phyloP scores from a whole-genome alignment of 2,888 invertebrate species.

The Pherbina coryleti region DNA sequence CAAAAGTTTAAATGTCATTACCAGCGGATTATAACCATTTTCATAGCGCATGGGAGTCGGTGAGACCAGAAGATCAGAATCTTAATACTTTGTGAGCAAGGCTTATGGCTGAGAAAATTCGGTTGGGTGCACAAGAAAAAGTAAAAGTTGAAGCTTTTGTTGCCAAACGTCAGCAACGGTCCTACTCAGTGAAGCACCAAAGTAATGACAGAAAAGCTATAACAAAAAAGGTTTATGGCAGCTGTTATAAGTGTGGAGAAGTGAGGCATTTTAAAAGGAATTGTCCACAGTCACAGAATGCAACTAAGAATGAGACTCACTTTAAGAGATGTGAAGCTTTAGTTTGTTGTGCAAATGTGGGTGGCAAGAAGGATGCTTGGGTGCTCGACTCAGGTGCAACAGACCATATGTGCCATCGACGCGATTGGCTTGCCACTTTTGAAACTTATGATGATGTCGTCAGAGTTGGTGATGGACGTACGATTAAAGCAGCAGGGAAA shows the following conservation, averaged over 20 bases:
- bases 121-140: constrained; percentile 26
- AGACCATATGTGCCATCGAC: not conserved
- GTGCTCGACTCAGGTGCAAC: constrained; percentile 35
- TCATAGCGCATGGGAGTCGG: constrained; percentile 35
- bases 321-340: constrained; percentile 23
- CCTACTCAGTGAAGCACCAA: constrained; percentile 2
- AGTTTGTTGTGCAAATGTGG: constrained; percentile 7
- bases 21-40: constrained; percentile 37
- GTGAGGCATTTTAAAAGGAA: constrained; percentile 47
- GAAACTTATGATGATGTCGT: not conserved
- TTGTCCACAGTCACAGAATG: constrained; percentile 40
- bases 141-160: constrained; percentile 31
- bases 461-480: not conserved
- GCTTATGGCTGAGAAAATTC: constrained; percentile 40
- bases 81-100: constrained; percentile 36
- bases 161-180: constrained; percentile 16
- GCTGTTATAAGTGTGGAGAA: constrained; percentile 48
- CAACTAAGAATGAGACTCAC: constrained; percentile 15
- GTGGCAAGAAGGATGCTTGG: constrained; percentile 36
- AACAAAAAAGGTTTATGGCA: constrained; percentile 17
- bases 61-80: constrained; percentile 9
- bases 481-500: constrained; percentile 24
- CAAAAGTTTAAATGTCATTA: constrained; percentile 37
- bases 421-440: not conserved
- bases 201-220: constrained; percentile 3